phyloP scores from a whole-genome alignment of 2,797 vertebrate genomes.

The Toxotes lorentzi region DNA sequence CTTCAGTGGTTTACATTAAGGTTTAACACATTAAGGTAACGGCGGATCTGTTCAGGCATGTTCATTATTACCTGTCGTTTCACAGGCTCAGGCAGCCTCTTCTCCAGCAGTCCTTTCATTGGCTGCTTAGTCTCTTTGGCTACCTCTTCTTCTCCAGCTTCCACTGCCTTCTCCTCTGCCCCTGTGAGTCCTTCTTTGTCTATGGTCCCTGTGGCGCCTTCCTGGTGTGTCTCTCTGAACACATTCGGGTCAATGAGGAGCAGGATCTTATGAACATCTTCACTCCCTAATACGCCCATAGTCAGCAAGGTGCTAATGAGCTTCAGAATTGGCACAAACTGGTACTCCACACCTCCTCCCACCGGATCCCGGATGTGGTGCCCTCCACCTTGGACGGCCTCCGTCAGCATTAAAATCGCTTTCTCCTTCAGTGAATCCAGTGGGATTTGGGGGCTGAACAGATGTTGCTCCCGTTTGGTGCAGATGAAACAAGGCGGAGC shows the following conservation, averaged over 20 bases:
- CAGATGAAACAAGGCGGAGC: constrained; percentile 91
- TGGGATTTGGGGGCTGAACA: constrained; percentile 94
- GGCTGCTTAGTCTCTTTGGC: constrained; percentile 88
- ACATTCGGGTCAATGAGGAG: constrained; percentile 95
- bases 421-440: constrained; percentile 93
- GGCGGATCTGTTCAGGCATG: constrained; percentile 3
- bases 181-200: constrained; percentile 91
- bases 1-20: constrained; percentile 9
- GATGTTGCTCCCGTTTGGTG: constrained; percentile 88
- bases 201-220: constrained; percentile 66
- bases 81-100: constrained; percentile 95
- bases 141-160: constrained; percentile 93
- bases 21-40: constrained; percentile 10
- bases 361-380: constrained; percentile 96
- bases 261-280: constrained; percentile 92
- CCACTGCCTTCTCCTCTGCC: constrained; percentile 94
- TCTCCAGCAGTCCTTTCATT: constrained; percentile 93
- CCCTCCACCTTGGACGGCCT: constrained; percentile 94
- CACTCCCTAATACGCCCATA: constrained; percentile 93
- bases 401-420: constrained; percentile 94
- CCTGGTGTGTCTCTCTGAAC: constrained; percentile 88
- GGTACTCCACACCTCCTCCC: constrained; percentile 94
- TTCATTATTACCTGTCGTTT: constrained; percentile 91
- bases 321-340: constrained; percentile 97
- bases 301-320: constrained; percentile 94